phyloP scores from a whole-genome alignment of 1,140 invertebrate genomes.

The Drosophila jambulina region DNA sequence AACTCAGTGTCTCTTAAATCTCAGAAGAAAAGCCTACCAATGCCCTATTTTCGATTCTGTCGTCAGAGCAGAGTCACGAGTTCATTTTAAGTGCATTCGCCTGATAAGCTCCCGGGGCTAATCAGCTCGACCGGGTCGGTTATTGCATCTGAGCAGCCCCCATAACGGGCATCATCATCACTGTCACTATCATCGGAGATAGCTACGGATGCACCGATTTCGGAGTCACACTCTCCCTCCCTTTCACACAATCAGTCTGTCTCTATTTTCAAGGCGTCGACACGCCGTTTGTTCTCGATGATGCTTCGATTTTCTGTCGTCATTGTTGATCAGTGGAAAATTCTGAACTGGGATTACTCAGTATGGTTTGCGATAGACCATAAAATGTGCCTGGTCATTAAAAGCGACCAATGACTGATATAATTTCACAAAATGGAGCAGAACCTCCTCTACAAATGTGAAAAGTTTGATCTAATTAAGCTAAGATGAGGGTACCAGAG shows the following conservation, averaged over 20 bases:
- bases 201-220: conserved; percentile 23
- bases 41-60: conserved; percentile 22
- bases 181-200: conserved; percentile 24
- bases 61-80: conserved; percentile 30
- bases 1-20: neutral
- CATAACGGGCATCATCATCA: conserved; percentile 26
- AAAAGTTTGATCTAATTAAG: neutral
- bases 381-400: conserved; percentile 25
- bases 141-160: conserved; percentile 16
- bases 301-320: conserved; percentile 43
- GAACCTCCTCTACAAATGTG: neutral
- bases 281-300: conserved; percentile 12
- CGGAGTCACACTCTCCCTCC: conserved; percentile 6
- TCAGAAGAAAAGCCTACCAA: no score
- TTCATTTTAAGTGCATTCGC: conserved; percentile 21
- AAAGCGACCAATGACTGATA: conserved; percentile 10
- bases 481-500: no score
- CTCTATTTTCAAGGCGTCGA: conserved; percentile 9
- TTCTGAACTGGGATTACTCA: conserved; percentile 31
- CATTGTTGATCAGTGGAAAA: conserved; percentile 62
- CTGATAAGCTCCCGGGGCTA: conserved; percentile 27
- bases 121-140: conserved; percentile 7
- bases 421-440: conserved; percentile 15
- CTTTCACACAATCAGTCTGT: neutral
- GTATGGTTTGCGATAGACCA: neutral